Conservation (phyloP, 2,797 vertebrate species). For the Lycodopsis pacificus region DNA sequence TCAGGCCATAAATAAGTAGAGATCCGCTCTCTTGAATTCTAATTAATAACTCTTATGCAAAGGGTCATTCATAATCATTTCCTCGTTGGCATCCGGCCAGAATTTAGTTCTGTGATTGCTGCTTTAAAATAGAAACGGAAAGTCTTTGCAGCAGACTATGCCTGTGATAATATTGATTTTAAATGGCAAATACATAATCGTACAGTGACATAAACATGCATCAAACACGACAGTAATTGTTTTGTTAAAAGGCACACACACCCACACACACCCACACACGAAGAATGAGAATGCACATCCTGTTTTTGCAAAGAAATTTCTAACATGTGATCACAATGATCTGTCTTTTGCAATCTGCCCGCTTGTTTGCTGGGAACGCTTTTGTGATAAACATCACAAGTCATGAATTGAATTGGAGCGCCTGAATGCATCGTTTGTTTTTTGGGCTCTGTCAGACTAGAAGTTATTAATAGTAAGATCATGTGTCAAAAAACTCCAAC, state of each 20-base stretch:
- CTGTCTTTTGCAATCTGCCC: neutral
- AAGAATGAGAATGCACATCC: conserved; percentile 21
- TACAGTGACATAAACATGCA: neutral
- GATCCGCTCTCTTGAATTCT: neutral
- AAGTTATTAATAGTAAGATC: neutral
- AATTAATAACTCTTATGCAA: neutral
- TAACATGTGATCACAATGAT: neutral
- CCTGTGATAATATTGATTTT: neutral
- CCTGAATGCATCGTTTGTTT: neutral
- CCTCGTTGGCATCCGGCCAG: neutral
- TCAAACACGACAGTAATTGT: neutral
- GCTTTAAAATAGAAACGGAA: neutral
- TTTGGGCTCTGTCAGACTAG: neutral
- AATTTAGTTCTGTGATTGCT: neutral
- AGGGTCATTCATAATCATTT: neutral
- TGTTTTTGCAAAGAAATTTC: conserved; percentile 23
- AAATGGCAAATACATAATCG: neutral
- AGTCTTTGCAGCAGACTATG: neutral
- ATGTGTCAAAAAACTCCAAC: neutral
- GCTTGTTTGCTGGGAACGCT: neutral
- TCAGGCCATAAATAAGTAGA: neutral
- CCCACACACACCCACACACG: no score
- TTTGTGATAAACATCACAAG: neutral
- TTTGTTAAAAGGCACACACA: no score
- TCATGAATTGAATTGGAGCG: neutral